Evolutionary conservation across 1,140 invertebrate genomes (phyloP), one percentile per base, ranked within the genome.

Genomic region (Listronotus bonariensis): DNA sequence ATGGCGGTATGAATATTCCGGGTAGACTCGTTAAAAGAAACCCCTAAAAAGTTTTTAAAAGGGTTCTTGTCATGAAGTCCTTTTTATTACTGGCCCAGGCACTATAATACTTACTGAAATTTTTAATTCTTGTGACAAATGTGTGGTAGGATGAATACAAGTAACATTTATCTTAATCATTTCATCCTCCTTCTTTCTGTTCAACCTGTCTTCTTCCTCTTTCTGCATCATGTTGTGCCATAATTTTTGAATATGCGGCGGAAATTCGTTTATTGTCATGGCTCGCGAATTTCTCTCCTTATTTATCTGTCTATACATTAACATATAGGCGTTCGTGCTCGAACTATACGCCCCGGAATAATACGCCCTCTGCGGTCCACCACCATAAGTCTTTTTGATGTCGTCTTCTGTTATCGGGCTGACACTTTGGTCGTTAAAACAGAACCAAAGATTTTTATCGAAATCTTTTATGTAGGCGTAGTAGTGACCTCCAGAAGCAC

Each of bases 401-500:
- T 96, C 92, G 63, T 93, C 89, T 68, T 88, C 82, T 0, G 89
- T 92, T 26, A 92, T 89, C 42, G 46, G 20, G 17, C 80, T 82
- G 14, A 91, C 89, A 71, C 80, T 85, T 77, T 91, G 88, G 79
- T 94, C 92, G 76, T 94, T 93, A 74, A 92, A 94, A 74, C 91
- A 91, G 73, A 87, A 88, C 92, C 92, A 95, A 66, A 88, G 81
- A 14, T 85, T 81, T 34, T 84, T 89, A 43, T 84, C 80, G 49
- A 93, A 92, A 75, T 95, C 93, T 84, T 94, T 95, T 43, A 96
- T 94, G 71, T 96, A 96, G 15, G 92, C 93, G 78, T 94, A 97
- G 79, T 97, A 97, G 80, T 97, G 95, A 0, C 95, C 95, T 31
- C 93, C 93, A 45, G 89, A 90, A 0, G 93, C 92, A 81, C 90